These are phyloP conservation scores for Erpetoichthys calabaricus DNA, from an alignment of 2,797 vertebrate species.

Conservation along the genomic window DNA sequence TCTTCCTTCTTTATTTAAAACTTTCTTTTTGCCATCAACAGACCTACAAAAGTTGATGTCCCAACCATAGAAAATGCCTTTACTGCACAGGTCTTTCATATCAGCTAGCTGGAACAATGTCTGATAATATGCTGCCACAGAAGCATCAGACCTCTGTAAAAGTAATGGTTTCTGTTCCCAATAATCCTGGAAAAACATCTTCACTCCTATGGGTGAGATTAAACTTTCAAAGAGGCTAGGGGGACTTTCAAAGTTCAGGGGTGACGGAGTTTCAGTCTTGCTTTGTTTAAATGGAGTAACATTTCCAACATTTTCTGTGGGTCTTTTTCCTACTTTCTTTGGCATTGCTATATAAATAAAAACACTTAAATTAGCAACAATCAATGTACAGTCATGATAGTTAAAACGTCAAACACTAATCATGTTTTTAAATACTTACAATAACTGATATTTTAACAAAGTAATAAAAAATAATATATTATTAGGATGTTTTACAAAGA, in stretches of 20 bases:
- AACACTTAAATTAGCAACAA: not conserved
- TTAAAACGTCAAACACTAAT: too few relatives aligned
- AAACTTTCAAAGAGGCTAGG: slow-evolving; percentile 62
- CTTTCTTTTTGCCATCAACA: slow-evolving; percentile 59
- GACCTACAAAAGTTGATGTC: slow-evolving; percentile 73
- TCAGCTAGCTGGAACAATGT: slow-evolving; percentile 67
- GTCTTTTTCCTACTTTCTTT: slow-evolving; percentile 40
- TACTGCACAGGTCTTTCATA: slow-evolving; percentile 51
- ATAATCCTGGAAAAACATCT: slow-evolving; percentile 64
- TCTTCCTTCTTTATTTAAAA: slow-evolving; percentile 62
- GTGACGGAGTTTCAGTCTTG: slow-evolving; percentile 20
- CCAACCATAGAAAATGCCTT: slow-evolving; percentile 48
- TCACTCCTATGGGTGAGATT: slow-evolving; percentile 53
- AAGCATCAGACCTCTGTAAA: slow-evolving; percentile 49
- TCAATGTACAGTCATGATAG: not conserved
- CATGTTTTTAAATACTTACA: too few relatives aligned
- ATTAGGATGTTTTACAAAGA: too few relatives aligned
- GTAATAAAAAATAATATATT: too few relatives aligned
- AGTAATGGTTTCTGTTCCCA: slow-evolving; percentile 83
- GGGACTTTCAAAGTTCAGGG: slow-evolving; percentile 52
- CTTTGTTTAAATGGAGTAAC: slow-evolving; percentile 29
- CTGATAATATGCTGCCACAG: slow-evolving; percentile 44
- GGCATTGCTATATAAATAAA: slow-evolving; percentile 43
- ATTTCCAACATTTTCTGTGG: slow-evolving; percentile 11
- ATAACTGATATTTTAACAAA: too few relatives aligned